Evolutionary conservation across 2,797 vertebrate genomes (phyloP).

Genomic region (Galago senegalensis): DNA sequence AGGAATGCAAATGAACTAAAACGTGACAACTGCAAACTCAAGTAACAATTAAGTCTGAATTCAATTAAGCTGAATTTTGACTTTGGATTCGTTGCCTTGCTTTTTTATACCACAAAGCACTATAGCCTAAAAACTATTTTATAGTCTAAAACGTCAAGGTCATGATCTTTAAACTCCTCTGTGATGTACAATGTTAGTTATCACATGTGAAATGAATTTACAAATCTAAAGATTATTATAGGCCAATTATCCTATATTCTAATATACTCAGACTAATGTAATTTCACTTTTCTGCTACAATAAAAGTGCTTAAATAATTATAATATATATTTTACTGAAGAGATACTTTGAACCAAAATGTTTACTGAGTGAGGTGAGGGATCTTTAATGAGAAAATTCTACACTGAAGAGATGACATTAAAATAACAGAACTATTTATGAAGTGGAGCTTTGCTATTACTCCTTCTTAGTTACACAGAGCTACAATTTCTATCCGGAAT

Average conservation of each 20-base stretch:
- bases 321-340: neutral
- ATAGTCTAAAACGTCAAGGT: neutral
- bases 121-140: constrained; percentile 1
- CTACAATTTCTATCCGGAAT: neutral
- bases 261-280: neutral
- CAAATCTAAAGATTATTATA: constrained; percentile 21
- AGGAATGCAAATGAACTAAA: constrained; percentile 9
- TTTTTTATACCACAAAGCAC: neutral
- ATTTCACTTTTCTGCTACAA: constrained; percentile 17
- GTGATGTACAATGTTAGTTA: neutral
- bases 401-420: neutral
- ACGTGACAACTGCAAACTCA: neutral
- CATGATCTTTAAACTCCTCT: neutral
- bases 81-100: neutral
- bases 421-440: neutral
- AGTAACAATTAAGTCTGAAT: neutral
- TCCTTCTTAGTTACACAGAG: neutral
- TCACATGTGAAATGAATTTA: neutral
- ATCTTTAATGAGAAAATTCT: neutral
- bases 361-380: neutral
- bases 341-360: neutral
- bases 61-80: neutral
- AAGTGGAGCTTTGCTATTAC: neutral
- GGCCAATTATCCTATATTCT: neutral
- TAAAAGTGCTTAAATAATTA: constrained; percentile 20